Conservation (phyloP, 2,888 invertebrate genomes). For the Pristionchus entomophagus region DNA sequence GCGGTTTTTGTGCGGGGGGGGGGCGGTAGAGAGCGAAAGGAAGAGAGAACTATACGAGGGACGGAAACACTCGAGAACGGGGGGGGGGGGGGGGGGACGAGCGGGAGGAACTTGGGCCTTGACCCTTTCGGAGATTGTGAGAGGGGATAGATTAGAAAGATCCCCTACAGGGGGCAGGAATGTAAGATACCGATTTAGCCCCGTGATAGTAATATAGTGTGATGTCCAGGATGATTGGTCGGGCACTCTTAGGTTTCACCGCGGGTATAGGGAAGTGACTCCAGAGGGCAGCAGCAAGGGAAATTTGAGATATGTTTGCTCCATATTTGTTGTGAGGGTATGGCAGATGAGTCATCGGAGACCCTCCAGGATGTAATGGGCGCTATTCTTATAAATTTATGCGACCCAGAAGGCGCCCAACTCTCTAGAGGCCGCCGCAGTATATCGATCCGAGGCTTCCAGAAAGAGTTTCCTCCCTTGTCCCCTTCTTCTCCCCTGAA, state of each 20-base stretch:
- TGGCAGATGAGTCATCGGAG: background rate
- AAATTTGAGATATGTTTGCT: too few species aligned
- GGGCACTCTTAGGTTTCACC: too few species aligned
- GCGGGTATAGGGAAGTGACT: too few species aligned
- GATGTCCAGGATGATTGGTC: too few species aligned
- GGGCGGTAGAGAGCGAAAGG: background rate
- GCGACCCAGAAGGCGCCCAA: background rate
- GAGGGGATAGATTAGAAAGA: background rate
- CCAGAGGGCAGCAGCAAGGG: too few species aligned
- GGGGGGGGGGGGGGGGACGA: background rate
- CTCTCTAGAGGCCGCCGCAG: background rate
- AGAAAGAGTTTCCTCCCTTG: background rate
- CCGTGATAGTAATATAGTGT: too few species aligned
- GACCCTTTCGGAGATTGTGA: background rate
- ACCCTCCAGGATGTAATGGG: background rate
- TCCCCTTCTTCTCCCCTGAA: background rate
- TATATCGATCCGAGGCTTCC: background rate
- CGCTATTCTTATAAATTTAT: too few species aligned
- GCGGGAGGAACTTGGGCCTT: slow-evolving; percentile 29
- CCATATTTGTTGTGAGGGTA: background rate
- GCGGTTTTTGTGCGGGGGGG: slow-evolving; percentile 24
- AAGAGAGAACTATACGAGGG: background rate
- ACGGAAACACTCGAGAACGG: too few species aligned
- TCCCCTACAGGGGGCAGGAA: background rate
- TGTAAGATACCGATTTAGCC: too few species aligned